phyloP scores from a whole-genome alignment of 2,113 vertebrate genomes.

The Lycocorax pyrrhopterus region DNA sequence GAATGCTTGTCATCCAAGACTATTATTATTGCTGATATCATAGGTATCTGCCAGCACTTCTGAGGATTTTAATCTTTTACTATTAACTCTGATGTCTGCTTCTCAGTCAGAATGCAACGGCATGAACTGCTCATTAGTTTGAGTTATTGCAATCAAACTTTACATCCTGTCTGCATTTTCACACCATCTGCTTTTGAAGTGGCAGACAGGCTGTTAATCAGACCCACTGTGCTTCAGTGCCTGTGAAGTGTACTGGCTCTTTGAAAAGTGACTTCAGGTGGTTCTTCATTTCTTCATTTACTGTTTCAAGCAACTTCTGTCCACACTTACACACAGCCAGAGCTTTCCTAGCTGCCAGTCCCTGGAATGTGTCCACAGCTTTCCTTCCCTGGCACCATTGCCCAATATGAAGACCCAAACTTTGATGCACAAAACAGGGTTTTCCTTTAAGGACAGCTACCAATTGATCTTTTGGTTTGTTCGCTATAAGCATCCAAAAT shows the following conservation, averaged over 20 bases:
- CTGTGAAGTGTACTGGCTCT: background rate
- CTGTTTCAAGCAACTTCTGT: background rate
- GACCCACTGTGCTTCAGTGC: background rate
- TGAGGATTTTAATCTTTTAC: constrained; percentile 27
- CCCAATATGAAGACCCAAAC: background rate
- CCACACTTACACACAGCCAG: background rate
- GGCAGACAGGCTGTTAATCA: constrained; percentile 12
- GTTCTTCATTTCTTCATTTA: background rate
- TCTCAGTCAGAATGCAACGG: background rate
- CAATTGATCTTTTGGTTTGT: background rate
- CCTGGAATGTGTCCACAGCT: background rate
- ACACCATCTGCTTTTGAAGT: constrained; percentile 39
- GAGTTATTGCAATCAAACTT: constrained; percentile 4
- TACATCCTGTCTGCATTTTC: constrained; percentile 29
- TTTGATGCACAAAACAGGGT: background rate
- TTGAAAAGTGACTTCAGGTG: background rate
- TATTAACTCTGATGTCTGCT: constrained; percentile 15
- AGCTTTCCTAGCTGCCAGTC: background rate
- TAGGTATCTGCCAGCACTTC: background rate
- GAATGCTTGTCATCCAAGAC: background rate
- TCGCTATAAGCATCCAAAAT: background rate
- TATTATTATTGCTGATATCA: constrained; percentile 25
- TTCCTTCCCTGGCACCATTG: background rate
- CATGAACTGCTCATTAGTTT: constrained; percentile 36
- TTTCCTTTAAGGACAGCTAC: background rate